Conservation (phyloP, 2,113 vertebrate species). For the Abramis brama region DNA sequence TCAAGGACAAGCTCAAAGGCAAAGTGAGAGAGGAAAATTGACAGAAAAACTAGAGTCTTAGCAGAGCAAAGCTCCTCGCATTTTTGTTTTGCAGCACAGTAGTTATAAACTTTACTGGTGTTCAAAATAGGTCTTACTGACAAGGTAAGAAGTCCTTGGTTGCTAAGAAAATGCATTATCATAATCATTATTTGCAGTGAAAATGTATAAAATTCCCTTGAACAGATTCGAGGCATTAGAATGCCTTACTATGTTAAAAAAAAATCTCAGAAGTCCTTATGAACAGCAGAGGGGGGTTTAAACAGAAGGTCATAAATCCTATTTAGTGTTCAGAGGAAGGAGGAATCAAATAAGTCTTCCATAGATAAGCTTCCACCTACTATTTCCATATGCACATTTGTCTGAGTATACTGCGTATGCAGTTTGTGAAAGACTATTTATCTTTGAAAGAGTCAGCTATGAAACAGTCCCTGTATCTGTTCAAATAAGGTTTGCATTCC, state of each 20-base stretch:
- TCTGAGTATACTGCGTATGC: not conserved
- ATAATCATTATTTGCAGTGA: not conserved
- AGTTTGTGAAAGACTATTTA: constrained; percentile 4
- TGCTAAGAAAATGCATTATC: not conserved
- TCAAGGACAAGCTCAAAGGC: not conserved
- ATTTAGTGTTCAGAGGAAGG: constrained; percentile 23
- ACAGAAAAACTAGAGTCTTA: not conserved
- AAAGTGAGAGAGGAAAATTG: not conserved
- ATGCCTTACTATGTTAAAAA: no score
- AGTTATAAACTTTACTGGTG: not conserved
- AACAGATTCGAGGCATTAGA: not conserved
- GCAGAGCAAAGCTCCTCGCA: not conserved
- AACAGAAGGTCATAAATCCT: not conserved
- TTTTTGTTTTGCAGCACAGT: not conserved
- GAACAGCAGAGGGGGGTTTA: not conserved
- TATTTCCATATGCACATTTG: constrained; percentile 6
- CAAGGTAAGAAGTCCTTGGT: not conserved
- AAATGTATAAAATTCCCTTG: not conserved
- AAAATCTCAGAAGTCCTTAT: not conserved
- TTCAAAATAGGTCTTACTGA: not conserved
- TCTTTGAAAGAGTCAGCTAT: not conserved
- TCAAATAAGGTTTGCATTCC: constrained; percentile 10
- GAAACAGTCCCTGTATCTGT: not conserved
- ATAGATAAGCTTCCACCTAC: constrained; percentile 18
- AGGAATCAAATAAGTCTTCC: not conserved